Percentiles rank a stretch among this genome's conserved stretches.
Conservation (phyloP, 2,113 vertebrate species). For the Ceyx margarethae region DNA sequence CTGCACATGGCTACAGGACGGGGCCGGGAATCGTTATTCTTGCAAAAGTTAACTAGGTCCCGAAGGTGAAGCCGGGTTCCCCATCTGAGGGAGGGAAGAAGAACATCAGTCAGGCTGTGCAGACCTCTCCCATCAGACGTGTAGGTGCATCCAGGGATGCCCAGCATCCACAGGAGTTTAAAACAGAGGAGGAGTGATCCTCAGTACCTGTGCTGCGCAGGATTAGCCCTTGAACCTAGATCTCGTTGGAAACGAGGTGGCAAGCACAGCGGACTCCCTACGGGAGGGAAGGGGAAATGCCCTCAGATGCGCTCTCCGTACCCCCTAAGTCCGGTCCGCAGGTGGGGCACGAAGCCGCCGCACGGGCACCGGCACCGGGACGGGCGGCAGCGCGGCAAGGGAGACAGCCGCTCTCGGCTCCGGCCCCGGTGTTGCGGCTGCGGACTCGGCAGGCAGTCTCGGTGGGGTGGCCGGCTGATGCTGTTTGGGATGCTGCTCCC, state of each 20-base stretch:
- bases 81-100: not conserved
- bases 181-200: not conserved
- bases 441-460: not conserved
- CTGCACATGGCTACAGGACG: not conserved
- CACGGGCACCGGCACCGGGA: not conserved
- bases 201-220: not conserved
- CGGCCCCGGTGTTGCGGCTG: not conserved
- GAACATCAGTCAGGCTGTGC: not conserved
- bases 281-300: not conserved
- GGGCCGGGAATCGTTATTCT: constrained; percentile 18
- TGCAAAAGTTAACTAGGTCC: not conserved
- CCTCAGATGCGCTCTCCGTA: not conserved
- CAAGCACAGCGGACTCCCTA: not conserved
- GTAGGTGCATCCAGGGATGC: not conserved
- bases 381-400: not conserved
- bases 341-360: not conserved
- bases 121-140: not conserved
- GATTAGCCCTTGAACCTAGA: not conserved
- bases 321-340: not conserved
- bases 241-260: not conserved
- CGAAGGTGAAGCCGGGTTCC: not conserved
- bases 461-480: not conserved
- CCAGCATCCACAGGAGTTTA: not conserved
- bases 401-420: not conserved
- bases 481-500: no score